Percentiles rank a stretch among this genome's conserved stretches.
Evolutionary conservation across 2,113 vertebrate species (phyloP).

Genomic region (Ctenodactylus gundi): DNA sequence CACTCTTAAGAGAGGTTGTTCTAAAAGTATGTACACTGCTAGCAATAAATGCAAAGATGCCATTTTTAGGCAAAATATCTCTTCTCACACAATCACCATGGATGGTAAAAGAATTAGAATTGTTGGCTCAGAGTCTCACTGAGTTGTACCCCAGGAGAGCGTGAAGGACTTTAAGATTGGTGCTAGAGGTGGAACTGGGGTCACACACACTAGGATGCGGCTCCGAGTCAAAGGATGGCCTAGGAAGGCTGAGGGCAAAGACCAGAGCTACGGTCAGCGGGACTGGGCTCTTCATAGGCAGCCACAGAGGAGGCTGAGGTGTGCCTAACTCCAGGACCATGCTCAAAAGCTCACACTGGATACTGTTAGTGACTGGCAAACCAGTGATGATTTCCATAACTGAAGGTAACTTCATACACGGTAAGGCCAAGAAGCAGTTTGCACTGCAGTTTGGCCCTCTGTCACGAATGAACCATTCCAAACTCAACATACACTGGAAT

Average conservation of each 20-base stretch:
- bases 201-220: background rate
- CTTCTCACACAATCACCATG: background rate
- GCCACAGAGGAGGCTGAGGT: too few species aligned
- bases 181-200: accelerated
- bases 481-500: background rate
- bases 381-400: background rate
- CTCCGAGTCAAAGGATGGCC: background rate
- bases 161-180: background rate
- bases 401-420: background rate
- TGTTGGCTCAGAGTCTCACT: background rate
- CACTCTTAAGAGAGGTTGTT: accelerated
- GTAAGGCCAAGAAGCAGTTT: background rate
- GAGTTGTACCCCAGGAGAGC: too few species aligned
- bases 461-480: background rate
- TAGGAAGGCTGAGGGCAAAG: background rate
- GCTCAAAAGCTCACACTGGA: background rate
- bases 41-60: background rate
- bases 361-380: background rate
- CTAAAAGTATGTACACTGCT: background rate
- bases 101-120: background rate
- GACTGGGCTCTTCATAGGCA: background rate
- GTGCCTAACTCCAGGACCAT: background rate
- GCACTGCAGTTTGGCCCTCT: background rate
- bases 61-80: background rate
- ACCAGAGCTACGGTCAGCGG: accelerated